These are phyloP conservation scores for Thecocarcelia acutangulata DNA, from an alignment of 2,888 invertebrate genomes.

Conservation along the genomic window DNA sequence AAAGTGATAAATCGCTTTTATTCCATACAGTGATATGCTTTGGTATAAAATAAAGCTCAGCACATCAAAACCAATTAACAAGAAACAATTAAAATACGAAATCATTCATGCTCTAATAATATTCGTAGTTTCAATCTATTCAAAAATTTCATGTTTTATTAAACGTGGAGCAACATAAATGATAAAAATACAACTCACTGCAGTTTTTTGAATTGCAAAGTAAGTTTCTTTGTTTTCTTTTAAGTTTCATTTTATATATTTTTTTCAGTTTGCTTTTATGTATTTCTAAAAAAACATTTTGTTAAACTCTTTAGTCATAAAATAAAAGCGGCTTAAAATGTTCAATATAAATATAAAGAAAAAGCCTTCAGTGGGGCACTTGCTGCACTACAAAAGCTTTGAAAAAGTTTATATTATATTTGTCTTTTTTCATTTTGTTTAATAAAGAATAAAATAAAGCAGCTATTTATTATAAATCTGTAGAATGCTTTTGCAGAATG, in stretches of 20 bases:
- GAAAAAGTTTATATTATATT: background rate
- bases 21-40: no score
- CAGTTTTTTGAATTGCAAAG: conserved; percentile 21
- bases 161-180: conserved; percentile 27
- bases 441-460: no score
- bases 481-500: no score
- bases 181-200: conserved; percentile 4
- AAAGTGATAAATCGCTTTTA: no score
- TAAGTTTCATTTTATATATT: no score
- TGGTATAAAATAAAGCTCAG: no score
- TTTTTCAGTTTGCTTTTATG: background rate
- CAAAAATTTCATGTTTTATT: conserved; percentile 27
- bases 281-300: background rate
- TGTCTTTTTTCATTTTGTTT: no score
- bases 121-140: conserved; percentile 9
- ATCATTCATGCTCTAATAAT: conserved; percentile 54
- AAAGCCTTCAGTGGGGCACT: background rate
- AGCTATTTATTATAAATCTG: no score
- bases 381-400: background rate
- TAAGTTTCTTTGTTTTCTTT: conserved; percentile 18
- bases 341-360: background rate
- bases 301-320: background rate
- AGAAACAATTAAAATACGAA: conserved; percentile 7
- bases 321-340: conserved; percentile 6
- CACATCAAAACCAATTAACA: background rate